Base-by-base conservation (phyloP, 2,797 vertebrate genomes). In the Lacerta viridis region DNA sequence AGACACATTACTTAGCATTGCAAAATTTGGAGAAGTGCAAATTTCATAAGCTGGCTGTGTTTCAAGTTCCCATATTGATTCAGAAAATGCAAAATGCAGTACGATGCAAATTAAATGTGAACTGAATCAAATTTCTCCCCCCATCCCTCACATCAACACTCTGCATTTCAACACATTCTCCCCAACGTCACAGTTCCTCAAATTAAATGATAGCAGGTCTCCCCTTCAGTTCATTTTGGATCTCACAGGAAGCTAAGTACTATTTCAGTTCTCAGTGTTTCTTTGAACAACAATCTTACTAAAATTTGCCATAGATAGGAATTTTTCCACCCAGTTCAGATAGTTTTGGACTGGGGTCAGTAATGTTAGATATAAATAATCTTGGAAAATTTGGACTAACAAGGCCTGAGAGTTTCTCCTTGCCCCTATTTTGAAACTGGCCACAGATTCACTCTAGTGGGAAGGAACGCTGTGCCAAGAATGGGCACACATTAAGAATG, bases 321-420 rank as follows among this genome's bases (percentile, higher is more conserved):
- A 91, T 78, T 88, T 36, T 29, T 91, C 2, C 50, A 50, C 50
- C 0, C 72, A 66, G 7, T 33, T n/a, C 15, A 80, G 76, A 18
- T 89, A 92, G 92, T 94, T 95, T 92, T 89, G 95, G 87, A 55
- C 77, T 75, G 86, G 68, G 92, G 91, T 20, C 17, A 92, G 90
- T 86, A 90, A 91, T 55, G 18, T 15, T 86, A 87, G 91, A 89
- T 83, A 86, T 89, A 84, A 29, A 75, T 81, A 87, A 20, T 75
- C 91, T 83, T 87, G 90, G 61, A 13, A 13, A 39, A 29, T 50
- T 77, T 89, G 59, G 83, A 33, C 78, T 81, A 72, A 72, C 27
- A 36, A 72, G 29, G 43, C 43, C 29, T 36, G 13, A 10, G 25
- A 68, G 66, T 15, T 17, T 41, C 29, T 83, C 17, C 39, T 82